A percentile compares a stretch with the other conserved stretches of the same genome.
These are phyloP conservation scores for Pangasius macronema DNA, from an alignment of 2,797 vertebrate species.

Conservation along the genomic window DNA sequence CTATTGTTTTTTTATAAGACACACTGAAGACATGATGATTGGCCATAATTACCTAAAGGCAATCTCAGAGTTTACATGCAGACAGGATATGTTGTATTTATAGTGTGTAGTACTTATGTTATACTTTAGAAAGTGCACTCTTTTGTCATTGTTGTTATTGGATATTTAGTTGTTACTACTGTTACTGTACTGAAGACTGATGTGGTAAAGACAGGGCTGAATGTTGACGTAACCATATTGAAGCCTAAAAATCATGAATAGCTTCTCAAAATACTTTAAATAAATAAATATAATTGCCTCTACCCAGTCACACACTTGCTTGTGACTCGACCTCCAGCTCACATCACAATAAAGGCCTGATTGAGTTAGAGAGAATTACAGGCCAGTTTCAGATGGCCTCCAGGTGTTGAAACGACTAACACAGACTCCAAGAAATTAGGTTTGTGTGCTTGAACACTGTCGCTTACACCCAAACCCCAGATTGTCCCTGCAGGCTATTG, in stretches of 20 bases:
- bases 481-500: constrained; percentile 34
- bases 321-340: constrained; percentile 19
- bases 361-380: constrained; percentile 45
- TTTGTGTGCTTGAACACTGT: constrained; percentile 46
- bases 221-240: constrained; percentile 1
- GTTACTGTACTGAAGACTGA: background rate
- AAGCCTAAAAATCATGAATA: constrained; percentile 1
- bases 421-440: constrained; percentile 45
- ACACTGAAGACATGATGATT: constrained; percentile 13
- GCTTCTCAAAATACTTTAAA: constrained; percentile 8
- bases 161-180: background rate
- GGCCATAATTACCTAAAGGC: background rate
- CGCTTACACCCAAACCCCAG: constrained; percentile 35
- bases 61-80: background rate
- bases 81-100: background rate
- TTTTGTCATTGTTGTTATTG: background rate
- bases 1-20: constrained; percentile 32
- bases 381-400: constrained; percentile 36
- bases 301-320: constrained; percentile 15
- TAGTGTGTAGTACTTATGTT: background rate
- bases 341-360: constrained; percentile 49
- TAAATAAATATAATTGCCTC: constrained; percentile 3
- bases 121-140: background rate
- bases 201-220: background rate
- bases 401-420: constrained; percentile 35